phyloP scores from a whole-genome alignment of 2,888 invertebrate genomes.

The Tenthredo livida region DNA sequence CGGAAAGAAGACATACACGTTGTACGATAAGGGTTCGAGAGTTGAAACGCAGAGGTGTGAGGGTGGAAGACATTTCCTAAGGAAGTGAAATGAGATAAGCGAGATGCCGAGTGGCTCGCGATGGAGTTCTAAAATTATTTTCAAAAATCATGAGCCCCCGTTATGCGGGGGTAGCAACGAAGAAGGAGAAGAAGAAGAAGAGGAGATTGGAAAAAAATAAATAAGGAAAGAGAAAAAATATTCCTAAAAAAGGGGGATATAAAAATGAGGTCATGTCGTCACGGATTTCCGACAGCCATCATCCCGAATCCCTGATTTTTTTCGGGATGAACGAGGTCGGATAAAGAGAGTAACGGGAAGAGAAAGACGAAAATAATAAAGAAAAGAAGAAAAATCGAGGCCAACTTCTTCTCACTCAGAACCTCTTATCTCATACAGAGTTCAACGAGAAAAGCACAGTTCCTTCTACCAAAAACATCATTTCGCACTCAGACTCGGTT shows the following conservation, averaged over 20 bases:
- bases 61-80: constrained; percentile 18
- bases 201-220: neutral
- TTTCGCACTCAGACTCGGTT: constrained; percentile 20
- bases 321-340: neutral
- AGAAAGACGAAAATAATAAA: neutral
- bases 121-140: constrained; percentile 6
- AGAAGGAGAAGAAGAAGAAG: neutral
- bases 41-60: neutral
- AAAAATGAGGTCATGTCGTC: constrained; percentile 17
- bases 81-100: constrained; percentile 14
- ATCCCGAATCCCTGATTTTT: constrained; percentile 19
- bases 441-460: neutral
- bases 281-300: constrained; percentile 19
- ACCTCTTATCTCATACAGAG: constrained; percentile 25
- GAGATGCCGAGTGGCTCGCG: neutral
- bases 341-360: neutral
- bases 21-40: neutral
- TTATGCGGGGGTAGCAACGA: neutral
- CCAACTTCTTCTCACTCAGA: neutral
- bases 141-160: neutral
- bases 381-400: constrained; percentile 12
- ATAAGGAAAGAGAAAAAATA: neutral
- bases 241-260: neutral
- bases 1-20: neutral
- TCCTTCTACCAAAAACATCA: constrained; percentile 15